These are phyloP conservation scores for Abrostola tripartita DNA, from an alignment of 2,888 invertebrate genomes.

Conservation along the genomic window DNA sequence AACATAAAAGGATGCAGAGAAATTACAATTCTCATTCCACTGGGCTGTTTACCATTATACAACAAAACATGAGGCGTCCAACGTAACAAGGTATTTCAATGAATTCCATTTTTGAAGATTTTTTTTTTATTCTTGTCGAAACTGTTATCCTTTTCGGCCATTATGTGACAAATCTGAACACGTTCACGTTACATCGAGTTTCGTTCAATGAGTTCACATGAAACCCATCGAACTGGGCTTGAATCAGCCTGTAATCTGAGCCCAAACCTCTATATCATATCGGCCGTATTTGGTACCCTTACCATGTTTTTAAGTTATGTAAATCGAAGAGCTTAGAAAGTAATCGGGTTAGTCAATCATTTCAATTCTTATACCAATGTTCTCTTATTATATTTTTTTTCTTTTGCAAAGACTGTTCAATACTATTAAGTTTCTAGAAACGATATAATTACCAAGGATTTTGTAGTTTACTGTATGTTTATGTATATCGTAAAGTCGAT, in stretches of 20 bases:
- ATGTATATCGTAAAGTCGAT: too few relatives aligned
- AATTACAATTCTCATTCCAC: conserved; percentile 9
- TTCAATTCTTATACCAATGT: neutral
- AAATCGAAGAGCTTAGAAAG: neutral
- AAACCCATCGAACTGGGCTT: conserved; percentile 58
- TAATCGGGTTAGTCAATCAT: neutral
- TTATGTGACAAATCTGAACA: conserved; percentile 52
- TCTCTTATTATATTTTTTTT: neutral
- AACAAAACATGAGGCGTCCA: conserved; percentile 15
- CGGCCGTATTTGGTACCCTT: conserved; percentile 45
- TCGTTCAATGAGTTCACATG: conserved; percentile 59
- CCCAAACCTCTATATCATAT: conserved; percentile 60
- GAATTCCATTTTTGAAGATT: neutral
- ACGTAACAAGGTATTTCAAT: neutral
- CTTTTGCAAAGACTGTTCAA: neutral
- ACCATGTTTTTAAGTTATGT: conserved; percentile 37
- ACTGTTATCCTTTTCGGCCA: conserved; percentile 34
- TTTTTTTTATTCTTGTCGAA: conserved; percentile 8
- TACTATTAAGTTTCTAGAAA: too few relatives aligned
- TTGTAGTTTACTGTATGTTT: too few relatives aligned
- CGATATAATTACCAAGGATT: too few relatives aligned
- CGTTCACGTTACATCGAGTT: conserved; percentile 57
- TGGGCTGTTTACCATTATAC: conserved; percentile 9
- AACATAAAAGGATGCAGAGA: conserved; percentile 14
- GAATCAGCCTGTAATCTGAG: conserved; percentile 58